Conservation (phyloP, 2,797 vertebrate genomes). For the Mus caroli region DNA sequence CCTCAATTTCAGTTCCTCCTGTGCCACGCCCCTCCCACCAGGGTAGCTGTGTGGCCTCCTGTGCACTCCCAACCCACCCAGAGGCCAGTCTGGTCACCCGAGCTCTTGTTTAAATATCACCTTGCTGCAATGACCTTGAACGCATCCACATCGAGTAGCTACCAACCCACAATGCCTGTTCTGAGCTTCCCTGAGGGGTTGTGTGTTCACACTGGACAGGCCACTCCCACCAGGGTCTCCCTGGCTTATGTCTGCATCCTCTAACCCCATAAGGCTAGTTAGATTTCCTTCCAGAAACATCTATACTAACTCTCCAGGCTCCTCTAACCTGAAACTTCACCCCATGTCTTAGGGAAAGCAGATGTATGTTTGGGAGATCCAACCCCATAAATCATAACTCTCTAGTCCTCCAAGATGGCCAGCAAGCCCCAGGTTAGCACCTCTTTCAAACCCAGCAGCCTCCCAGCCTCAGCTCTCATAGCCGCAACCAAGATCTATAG, state of each 20-base stretch:
- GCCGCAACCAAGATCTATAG: neutral
- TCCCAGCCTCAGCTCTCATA: neutral
- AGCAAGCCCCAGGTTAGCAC: neutral
- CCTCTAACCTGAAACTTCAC: neutral
- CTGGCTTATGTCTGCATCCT: neutral
- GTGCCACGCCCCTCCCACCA: too few relatives aligned
- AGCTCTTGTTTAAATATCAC: neutral
- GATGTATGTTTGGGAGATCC: neutral
- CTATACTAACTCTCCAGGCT: neutral
- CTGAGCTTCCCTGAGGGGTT: neutral
- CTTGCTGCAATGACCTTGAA: neutral
- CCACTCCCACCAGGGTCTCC: neutral
- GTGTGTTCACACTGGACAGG: neutral
- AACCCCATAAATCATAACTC: neutral
- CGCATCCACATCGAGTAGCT: neutral
- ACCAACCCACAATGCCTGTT: neutral
- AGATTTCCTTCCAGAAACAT: slow-evolving; percentile 2
- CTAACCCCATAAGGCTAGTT: neutral
- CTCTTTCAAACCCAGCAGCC: neutral
- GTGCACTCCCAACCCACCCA: neutral
- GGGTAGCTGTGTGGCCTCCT: neutral
- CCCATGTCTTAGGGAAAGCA: neutral
- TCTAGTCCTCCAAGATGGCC: neutral
- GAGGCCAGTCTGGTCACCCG: neutral
- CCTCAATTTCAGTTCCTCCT: neutral